Conservation (phyloP, 2,113 vertebrate genomes). For the Callorhinus ursinus region DNA sequence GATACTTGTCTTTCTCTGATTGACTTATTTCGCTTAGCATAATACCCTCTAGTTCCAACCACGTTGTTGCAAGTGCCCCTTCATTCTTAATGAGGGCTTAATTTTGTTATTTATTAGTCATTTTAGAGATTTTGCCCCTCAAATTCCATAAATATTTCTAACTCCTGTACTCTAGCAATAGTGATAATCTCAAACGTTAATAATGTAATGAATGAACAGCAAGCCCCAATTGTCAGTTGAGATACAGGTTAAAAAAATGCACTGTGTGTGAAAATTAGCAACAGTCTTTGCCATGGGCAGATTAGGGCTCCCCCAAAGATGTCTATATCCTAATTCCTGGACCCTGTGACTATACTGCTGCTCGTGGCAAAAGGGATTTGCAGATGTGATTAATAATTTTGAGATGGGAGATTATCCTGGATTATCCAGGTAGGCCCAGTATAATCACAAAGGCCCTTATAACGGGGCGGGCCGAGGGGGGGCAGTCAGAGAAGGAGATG, state of each 20-base stretch:
- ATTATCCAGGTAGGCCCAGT: neutral
- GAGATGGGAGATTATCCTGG: neutral
- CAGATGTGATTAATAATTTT: neutral
- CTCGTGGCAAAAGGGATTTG: neutral
- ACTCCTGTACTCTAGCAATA: conserved; percentile 33
- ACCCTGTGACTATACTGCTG: neutral
- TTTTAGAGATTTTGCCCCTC: conserved; percentile 55
- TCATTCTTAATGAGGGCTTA: conserved; percentile 53
- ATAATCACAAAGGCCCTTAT: neutral
- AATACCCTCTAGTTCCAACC: no score
- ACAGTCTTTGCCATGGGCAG: neutral
- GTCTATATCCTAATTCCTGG: neutral
- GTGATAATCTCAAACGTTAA: conserved; percentile 77
- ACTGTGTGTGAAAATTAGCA: conserved; percentile 51
- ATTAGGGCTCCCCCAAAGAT: neutral
- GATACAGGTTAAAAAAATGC: conserved; percentile 75
- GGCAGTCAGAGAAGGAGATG: no score
- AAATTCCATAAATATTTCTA: conserved; percentile 70
- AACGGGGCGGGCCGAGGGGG: neutral
- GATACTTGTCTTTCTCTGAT: no score
- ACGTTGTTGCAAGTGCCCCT: neutral
- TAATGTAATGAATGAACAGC: conserved; percentile 79
- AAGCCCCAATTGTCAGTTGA: conserved; percentile 77
- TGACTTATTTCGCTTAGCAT: no score
- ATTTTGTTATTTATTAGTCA: conserved; percentile 60